These are phyloP conservation scores for Engystomops pustulosus DNA, from an alignment of 2,113 vertebrate species.

Conservation along the genomic window DNA sequence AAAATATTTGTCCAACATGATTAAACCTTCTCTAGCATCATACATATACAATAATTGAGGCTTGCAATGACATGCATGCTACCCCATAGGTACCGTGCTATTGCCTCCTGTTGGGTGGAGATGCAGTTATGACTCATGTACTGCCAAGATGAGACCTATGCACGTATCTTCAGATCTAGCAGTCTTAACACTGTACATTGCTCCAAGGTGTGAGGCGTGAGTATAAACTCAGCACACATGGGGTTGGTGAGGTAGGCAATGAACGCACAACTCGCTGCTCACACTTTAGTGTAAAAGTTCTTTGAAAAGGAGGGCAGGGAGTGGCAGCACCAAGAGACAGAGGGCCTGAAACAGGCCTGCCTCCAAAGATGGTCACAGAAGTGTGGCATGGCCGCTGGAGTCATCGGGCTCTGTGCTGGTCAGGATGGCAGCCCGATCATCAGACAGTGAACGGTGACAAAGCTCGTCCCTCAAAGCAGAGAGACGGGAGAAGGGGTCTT, in stretches of 20 bases:
- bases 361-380: conserved; percentile 75
- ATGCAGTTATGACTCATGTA: conserved; percentile 31
- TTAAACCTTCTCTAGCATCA: conserved; percentile 21
- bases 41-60: conserved; percentile 1
- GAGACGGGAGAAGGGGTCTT: conserved; percentile 88
- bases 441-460: conserved; percentile 84
- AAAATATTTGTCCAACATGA: conserved; percentile 3
- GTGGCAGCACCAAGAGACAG: conserved; percentile 58
- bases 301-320: conserved; percentile 33
- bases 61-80: neutral
- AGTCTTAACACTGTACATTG: conserved; percentile 57
- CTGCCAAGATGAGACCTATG: conserved; percentile 11
- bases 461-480: conserved; percentile 83
- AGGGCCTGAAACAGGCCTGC: conserved; percentile 44
- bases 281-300: conserved; percentile 46
- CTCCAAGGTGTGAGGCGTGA: conserved; percentile 41
- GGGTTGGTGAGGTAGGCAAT: conserved; percentile 59
- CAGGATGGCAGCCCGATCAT: conserved; percentile 94
- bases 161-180: conserved; percentile 31
- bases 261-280: conserved; percentile 57
- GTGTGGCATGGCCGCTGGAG: conserved; percentile 84
- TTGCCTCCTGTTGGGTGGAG: conserved; percentile 7
- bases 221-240: conserved; percentile 44
- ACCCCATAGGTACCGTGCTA: neutral
- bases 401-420: conserved; percentile 88